phyloP scores from a whole-genome alignment of 2,113 vertebrate genomes.

The Corythornis madagascariensis region DNA sequence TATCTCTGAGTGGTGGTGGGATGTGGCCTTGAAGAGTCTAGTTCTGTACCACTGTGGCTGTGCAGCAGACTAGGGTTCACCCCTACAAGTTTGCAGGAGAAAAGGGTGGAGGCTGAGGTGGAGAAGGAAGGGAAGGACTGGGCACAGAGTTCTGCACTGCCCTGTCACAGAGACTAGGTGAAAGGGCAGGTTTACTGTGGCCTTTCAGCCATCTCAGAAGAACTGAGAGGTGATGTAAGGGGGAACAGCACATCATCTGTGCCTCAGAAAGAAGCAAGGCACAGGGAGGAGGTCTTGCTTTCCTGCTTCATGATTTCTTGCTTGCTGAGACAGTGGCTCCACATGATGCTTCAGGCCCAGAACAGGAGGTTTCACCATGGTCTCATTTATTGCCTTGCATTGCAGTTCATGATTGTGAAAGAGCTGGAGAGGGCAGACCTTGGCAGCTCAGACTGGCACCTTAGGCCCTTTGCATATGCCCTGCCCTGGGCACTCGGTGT shows the following conservation, averaged over 20 bases:
- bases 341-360: not conserved
- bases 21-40: not conserved
- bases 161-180: not conserved
- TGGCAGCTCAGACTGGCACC: not conserved
- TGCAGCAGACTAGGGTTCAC: not conserved
- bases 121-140: not conserved
- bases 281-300: not conserved
- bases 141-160: not conserved
- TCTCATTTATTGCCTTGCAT: not conserved
- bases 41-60: not conserved
- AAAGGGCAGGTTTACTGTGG: not conserved
- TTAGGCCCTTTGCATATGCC: not conserved
- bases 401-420: not conserved
- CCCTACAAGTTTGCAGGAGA: not conserved
- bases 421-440: not conserved
- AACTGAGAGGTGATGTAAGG: not conserved
- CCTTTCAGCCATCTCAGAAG: not conserved
- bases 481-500: rapidly evolving
- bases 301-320: not conserved
- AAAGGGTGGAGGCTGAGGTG: constrained; percentile 6
- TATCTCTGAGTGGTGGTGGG: not conserved
- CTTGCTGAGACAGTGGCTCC: not conserved
- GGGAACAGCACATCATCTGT: not conserved
- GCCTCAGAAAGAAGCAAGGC: not conserved
- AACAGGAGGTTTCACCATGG: not conserved